Percentiles rank a stretch among this genome's conserved stretches.
Conservation (phyloP, 2,113 vertebrate genomes). For the Crotophaga sulcirostris region DNA sequence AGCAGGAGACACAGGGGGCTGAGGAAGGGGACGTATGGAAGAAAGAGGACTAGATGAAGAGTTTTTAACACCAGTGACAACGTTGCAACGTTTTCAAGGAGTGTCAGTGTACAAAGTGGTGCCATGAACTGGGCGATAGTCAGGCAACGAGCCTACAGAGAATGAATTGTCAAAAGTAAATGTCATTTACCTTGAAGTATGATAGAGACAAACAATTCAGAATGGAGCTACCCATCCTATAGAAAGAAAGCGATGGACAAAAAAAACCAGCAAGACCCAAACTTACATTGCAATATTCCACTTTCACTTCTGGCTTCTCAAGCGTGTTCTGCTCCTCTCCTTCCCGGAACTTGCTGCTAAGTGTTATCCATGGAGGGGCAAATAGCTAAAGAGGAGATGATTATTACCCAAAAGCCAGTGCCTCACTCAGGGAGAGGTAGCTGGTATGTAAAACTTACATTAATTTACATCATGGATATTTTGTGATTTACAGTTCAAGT, state of each 20-base stretch:
- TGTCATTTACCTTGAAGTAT: not conserved
- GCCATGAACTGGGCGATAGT: not conserved
- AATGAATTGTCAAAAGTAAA: not conserved
- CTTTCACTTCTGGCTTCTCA: not conserved
- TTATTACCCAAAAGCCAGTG: not conserved
- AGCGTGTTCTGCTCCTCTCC: not conserved
- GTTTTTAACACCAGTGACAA: not conserved
- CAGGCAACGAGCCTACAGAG: not conserved
- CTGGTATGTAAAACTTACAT: not conserved
- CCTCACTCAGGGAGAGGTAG: not conserved
- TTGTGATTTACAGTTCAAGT: not conserved
- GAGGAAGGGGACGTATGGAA: not conserved
- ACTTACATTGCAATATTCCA: not conserved
- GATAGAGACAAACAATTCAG: not conserved
- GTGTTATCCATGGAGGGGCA: not conserved
- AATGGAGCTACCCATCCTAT: not conserved
- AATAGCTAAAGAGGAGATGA: not conserved
- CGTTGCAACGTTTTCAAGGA: not conserved
- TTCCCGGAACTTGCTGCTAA: not conserved
- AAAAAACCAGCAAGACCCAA: not conserved
- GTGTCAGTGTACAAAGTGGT: not conserved
- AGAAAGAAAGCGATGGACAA: not conserved
- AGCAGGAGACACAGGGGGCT: not conserved
- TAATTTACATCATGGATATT: not conserved
- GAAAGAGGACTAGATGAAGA: not conserved